Evolutionary conservation across 2,888 invertebrate genomes (phyloP).

Genomic region (Candidula unifasciata): DNA sequence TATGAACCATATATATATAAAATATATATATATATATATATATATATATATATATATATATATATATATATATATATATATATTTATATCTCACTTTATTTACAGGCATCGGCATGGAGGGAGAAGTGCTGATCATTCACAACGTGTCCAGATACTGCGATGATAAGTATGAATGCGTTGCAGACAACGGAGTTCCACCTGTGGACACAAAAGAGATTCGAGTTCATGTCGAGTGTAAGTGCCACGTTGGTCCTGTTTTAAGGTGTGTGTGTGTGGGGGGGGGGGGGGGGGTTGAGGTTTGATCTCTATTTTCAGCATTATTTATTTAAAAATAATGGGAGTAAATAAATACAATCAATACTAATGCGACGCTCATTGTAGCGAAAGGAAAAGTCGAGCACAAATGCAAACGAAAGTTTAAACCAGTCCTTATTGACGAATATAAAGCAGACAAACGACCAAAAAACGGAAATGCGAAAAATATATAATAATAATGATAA

Average conservation of each 20-base stretch:
- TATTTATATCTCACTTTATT: background rate
- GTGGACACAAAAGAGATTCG: conserved; percentile 92
- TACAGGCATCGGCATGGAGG: conserved; percentile 83
- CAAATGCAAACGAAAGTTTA: no score
- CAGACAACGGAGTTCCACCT: conserved; percentile 93
- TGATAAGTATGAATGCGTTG: conserved; percentile 94
- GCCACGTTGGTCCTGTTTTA: background rate
- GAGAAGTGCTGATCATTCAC: conserved; percentile 86
- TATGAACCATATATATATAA: no score
- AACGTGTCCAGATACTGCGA: conserved; percentile 92
- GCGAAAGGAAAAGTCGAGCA: no score
- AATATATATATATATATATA: no score
- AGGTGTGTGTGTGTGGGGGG: no score
- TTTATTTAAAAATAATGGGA: background rate
- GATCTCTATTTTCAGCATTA: background rate
- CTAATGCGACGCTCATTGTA: background rate
- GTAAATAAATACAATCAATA: background rate
- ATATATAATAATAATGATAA: no score
- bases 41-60: background rate
- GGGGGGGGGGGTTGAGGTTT: no score
- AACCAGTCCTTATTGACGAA: no score
- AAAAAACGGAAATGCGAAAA: no score
- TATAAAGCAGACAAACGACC: no score
- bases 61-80: background rate
- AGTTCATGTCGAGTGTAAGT: conserved; percentile 92